Evolutionary conservation across 2,797 vertebrate species (phyloP).

Genomic region (Chelonia mydas): DNA sequence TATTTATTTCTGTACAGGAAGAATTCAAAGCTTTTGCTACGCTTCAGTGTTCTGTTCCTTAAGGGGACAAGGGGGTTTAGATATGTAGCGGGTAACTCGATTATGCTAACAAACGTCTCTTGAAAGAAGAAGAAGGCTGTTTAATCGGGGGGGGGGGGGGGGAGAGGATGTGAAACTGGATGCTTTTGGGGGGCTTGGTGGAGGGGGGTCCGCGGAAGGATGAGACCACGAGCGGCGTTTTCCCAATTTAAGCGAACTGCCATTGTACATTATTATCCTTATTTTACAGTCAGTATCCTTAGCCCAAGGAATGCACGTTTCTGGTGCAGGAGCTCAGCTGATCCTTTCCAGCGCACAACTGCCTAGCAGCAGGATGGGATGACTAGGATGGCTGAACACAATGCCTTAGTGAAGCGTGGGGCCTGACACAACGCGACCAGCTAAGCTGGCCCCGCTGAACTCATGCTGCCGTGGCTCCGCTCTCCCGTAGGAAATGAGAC

Average conservation of each 20-base stretch:
- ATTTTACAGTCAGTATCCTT: not conserved
- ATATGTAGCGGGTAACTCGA: slow-evolving; percentile 66
- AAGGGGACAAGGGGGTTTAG: slow-evolving; percentile 64
- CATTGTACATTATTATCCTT: too few relatives aligned
- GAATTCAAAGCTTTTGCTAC: slow-evolving; percentile 49
- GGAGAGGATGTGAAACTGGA: not conserved
- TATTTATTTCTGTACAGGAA: slow-evolving; percentile 1
- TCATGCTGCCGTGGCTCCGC: not conserved
- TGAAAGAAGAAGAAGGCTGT: slow-evolving; percentile 19
- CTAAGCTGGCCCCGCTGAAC: not conserved
- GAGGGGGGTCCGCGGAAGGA: not conserved
- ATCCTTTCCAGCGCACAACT: too few relatives aligned
- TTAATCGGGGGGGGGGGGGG: not conserved
- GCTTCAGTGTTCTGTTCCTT: not conserved
- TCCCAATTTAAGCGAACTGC: too few relatives aligned
- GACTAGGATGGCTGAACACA: not conserved
- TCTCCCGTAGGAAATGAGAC: not conserved
- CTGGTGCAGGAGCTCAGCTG: not conserved
- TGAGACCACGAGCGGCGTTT: not conserved
- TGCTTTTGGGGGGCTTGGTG: not conserved
- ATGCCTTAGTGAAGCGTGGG: not conserved
- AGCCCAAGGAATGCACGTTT: not conserved
- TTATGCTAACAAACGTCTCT: slow-evolving; percentile 63
- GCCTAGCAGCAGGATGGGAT: not conserved
- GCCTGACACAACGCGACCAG: not conserved